Evolutionary conservation across 2,797 vertebrate species (phyloP), one percentile per base, ranked within the genome.

Genomic region (Kryptolebias ocellatus): DNA sequence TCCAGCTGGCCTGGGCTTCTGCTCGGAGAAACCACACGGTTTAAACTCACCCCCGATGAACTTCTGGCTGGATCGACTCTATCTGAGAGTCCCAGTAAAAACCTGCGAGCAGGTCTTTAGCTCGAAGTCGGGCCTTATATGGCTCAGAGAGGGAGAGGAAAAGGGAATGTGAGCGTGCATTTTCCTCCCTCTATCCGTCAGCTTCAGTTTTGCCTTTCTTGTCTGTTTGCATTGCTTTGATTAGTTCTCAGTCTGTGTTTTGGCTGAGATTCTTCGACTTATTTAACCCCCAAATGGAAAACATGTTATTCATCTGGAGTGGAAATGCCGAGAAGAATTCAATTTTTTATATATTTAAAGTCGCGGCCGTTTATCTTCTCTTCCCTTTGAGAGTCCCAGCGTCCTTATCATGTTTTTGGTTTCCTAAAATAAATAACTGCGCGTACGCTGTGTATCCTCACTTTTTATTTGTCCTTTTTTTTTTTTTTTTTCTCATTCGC

Each of bases 281-380:
- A 70, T 87, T 87, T 70, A 82, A 78, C 68, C 72, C 63, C 74
- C 62, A 72, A 86, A 80, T 90, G 83, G 81, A 89, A 87, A 89
- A 85, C 84, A 90, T 89, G 78, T 85, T 77, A 58, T 80, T 74
- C 83, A 87, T 92, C 87, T 89, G 83, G 78, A 79, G 15, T 76
- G 67, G 55, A 55, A 84, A 57, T 77, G 70, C 65, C 76, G 55
- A 55, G 85, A 28, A 72, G 60, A 53, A 78, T 64, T 78, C 73
- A 78, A 75, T 68, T 70, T 64, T 90, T 90, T 85, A 81, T 89
- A 90, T 86, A 55, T 67, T 79, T 60, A 55, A 80, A 78, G 60
- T 78, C 71, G 61, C 74, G 84, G 65, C 63, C 83, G 73, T 83
- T 88, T 84, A 79, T 80, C 4, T 57, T 79, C 86, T 65, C 53